These are phyloP conservation scores for Caenorhabditis doughertyi DNA, from an alignment of 2,888 invertebrate species.

Conservation along the genomic window DNA sequence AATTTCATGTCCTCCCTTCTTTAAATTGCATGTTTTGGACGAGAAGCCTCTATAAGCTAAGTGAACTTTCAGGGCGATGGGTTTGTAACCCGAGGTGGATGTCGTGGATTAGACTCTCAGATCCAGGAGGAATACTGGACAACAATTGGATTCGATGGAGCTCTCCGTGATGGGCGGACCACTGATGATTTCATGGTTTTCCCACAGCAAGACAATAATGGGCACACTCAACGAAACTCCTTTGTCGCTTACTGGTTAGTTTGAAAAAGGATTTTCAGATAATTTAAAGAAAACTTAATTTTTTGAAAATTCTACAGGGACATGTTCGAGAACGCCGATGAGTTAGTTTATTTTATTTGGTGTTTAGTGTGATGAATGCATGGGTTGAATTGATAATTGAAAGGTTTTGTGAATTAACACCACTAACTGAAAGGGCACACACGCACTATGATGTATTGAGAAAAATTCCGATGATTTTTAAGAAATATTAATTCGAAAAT, in stretches of 20 bases:
- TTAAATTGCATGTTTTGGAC: too few relatives aligned
- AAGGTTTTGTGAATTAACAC: too few relatives aligned
- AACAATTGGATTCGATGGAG: slow-evolving; percentile 72
- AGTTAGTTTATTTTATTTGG: slow-evolving; percentile 18
- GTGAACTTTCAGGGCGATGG: slow-evolving; percentile 42
- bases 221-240: slow-evolving; percentile 50
- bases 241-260: slow-evolving; percentile 73
- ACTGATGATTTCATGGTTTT: slow-evolving; percentile 71
- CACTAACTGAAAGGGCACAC: too few relatives aligned
- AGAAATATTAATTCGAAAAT: too few relatives aligned
- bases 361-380: neutral
- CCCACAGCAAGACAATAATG: slow-evolving; percentile 51
- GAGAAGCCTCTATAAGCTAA: neutral
- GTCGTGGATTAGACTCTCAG: slow-evolving; percentile 57
- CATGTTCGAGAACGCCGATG: slow-evolving; percentile 20
- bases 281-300: too few relatives aligned
- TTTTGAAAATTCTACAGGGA: slow-evolving; percentile 16
- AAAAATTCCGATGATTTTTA: too few relatives aligned
- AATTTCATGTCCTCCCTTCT: too few relatives aligned
- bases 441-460: too few relatives aligned
- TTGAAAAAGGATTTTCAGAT: too few relatives aligned
- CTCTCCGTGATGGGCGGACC: slow-evolving; percentile 64
- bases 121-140: slow-evolving; percentile 77
- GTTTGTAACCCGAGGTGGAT: slow-evolving; percentile 40
- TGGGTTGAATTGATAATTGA: too few relatives aligned